Evolutionary conservation across 2,797 vertebrate species (phyloP).

Genomic region (Myioborus miniatus): DNA sequence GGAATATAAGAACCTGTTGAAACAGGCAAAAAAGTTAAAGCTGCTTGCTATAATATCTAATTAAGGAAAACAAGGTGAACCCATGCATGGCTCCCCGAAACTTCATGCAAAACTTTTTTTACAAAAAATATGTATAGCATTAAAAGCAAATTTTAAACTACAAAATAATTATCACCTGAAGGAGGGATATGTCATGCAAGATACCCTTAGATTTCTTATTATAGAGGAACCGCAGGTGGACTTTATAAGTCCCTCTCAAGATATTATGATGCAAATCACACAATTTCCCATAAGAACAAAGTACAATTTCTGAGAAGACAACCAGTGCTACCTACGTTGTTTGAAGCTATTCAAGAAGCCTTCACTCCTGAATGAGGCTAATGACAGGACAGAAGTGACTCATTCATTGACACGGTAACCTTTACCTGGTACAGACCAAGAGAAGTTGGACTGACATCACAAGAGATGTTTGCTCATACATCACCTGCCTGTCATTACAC

Average conservation of each 20-base stretch:
- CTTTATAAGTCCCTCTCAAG: not conserved
- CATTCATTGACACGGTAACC: not conserved
- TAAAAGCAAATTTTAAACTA: not conserved
- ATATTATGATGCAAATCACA: not conserved
- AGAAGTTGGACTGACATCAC: not conserved
- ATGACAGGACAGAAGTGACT: not conserved
- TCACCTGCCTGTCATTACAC: not conserved
- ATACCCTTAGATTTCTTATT: not conserved
- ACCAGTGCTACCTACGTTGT: rapidly evolving
- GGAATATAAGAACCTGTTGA: rapidly evolving
- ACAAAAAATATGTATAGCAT: not conserved
- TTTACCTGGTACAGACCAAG: not conserved
- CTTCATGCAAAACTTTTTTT: not conserved
- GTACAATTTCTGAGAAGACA: not conserved
- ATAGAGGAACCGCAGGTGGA: not conserved
- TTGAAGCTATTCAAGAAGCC: not conserved
- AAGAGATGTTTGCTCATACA: constrained; percentile 19
- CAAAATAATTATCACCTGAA: not conserved
- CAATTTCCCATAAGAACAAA: not conserved
- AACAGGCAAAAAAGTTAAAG: not conserved
- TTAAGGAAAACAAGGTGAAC: not conserved
- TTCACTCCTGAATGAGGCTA: not conserved
- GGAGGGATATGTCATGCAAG: not conserved
- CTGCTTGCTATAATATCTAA: not conserved
- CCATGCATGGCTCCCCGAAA: not conserved